A percentile compares a stretch with the other conserved stretches of the same genome.
Evolutionary conservation across 1,140 invertebrate genomes (phyloP).

Genomic region (Caerostris extrusa): DNA sequence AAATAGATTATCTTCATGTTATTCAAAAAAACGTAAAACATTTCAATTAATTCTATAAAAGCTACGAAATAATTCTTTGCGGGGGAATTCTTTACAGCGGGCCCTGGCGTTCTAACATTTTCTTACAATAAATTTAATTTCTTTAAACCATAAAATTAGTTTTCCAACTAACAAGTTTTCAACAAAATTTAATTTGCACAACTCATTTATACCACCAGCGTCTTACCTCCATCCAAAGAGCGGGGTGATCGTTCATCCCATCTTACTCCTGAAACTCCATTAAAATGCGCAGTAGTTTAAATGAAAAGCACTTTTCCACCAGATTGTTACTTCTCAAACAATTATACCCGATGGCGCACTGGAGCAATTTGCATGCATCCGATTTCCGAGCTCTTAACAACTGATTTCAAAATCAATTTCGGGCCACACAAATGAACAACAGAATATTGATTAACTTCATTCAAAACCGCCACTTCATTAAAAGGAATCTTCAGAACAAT

Average conservation of each 20-base stretch:
- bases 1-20: no score
- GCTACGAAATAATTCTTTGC: no score
- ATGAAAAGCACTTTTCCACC: background rate
- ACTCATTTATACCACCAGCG: no score
- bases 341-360: background rate
- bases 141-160: no score
- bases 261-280: background rate
- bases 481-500: background rate
- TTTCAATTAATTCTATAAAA: no score
- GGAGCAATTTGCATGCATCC: background rate
- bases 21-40: no score
- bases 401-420: conserved; percentile 28
- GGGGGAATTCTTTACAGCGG: no score
- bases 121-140: no score
- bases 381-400: background rate
- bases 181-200: no score
- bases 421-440: background rate
- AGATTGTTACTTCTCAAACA: conserved; percentile 11
- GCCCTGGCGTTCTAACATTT: no score
- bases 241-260: background rate
- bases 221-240: no score
- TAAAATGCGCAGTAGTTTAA: background rate
- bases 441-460: background rate
- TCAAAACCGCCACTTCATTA: conserved; percentile 24
- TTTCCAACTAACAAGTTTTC: no score